Base-by-base conservation (phyloP, 2,797 vertebrate species). In the Neosilurus hyrtlii region DNA sequence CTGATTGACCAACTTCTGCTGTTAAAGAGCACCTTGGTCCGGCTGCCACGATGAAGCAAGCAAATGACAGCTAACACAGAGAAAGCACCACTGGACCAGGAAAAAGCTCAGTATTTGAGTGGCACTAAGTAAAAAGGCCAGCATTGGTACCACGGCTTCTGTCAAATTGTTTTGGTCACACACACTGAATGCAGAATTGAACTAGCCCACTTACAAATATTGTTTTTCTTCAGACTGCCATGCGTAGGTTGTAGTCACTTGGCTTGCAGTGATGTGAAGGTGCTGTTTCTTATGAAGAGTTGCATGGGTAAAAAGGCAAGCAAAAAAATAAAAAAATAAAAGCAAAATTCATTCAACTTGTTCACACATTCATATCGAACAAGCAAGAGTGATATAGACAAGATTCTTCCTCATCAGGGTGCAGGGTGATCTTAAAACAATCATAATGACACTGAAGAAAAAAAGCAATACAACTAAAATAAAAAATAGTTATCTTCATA, bases 331-430 rank as follows among this genome's bases (percentile, higher is more conserved):
- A 26, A 26, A 51, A 22, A 30, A 24, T 15, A 7, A 22, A n/a
- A 65, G n/a, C 9, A 10, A 86, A 91, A 88, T 72, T 65, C 63
- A 73, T 84, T 67, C 81, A 74, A 79, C 82, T 82, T 79, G 70
- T 86, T 84, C 56, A 84, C 37, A 51, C 82, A 77, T 86, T 87
- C 87, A 75, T 67, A 71, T 26, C 0, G 63, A 83, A 88, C 57
- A 91, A 93, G 93, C 88, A 89, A 93, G 90, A 92, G 91, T 93
- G 95, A 95, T 90, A 92, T 92, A 92, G 93, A 95, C 95, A 93
- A 94, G 92, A 79, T 96, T 92, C 91, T 86, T 89, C 87, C 87
- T 88, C 75, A 56, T 66, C 56, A 35, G 85, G 87, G 52, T 63
- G 79, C 90, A 88, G 91, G 88, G 94, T 92, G 88, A 93, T 90